A percentile compares a stretch with the other conserved stretches of the same genome.
phyloP scores from a whole-genome alignment of 2,888 invertebrate species.

The Sarcophaga variegata region DNA sequence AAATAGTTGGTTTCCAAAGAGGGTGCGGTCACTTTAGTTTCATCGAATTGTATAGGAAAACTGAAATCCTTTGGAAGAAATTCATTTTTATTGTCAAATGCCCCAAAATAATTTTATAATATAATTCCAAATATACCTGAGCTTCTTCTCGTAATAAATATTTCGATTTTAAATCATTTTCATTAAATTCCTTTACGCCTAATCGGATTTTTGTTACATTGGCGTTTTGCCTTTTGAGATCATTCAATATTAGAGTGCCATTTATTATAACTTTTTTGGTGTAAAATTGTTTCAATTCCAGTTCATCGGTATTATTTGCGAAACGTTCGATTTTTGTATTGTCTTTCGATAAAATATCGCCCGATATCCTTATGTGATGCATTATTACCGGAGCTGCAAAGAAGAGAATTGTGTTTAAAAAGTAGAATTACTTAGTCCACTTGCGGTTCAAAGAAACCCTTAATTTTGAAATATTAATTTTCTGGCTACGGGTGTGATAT shows the following conservation, averaged over 20 bases:
- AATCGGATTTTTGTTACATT: slow-evolving; percentile 67
- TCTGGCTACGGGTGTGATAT: too few species aligned
- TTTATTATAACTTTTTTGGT: slow-evolving; percentile 75
- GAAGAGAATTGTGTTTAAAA: too few species aligned
- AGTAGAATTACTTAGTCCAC: too few species aligned
- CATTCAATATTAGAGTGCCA: slow-evolving; percentile 75
- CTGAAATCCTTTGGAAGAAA: slow-evolving; percentile 70
- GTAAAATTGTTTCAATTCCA: slow-evolving; percentile 76
- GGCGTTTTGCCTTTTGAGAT: slow-evolving; percentile 71
- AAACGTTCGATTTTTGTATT: slow-evolving; percentile 58
- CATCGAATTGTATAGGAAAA: slow-evolving; percentile 70
- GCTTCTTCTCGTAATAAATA: slow-evolving; percentile 73
- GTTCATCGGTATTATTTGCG: slow-evolving; percentile 13
- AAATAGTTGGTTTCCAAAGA: slow-evolving; percentile 71
- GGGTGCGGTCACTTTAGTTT: slow-evolving; percentile 73
- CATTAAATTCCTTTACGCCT: slow-evolving; percentile 60
- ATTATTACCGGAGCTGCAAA: slow-evolving; percentile 77
- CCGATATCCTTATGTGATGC: slow-evolving; percentile 74
- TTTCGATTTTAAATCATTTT: slow-evolving; percentile 68
- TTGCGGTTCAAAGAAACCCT: too few species aligned
- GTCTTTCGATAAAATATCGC: slow-evolving; percentile 73
- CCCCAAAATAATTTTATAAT: not conserved
- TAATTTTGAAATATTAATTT: too few species aligned
- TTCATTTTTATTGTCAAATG: not conserved
- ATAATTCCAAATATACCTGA: slow-evolving; percentile 73